Evolutionary conservation across 2,888 invertebrate genomes (phyloP).

Genomic region (Acanthosepion esculentum): DNA sequence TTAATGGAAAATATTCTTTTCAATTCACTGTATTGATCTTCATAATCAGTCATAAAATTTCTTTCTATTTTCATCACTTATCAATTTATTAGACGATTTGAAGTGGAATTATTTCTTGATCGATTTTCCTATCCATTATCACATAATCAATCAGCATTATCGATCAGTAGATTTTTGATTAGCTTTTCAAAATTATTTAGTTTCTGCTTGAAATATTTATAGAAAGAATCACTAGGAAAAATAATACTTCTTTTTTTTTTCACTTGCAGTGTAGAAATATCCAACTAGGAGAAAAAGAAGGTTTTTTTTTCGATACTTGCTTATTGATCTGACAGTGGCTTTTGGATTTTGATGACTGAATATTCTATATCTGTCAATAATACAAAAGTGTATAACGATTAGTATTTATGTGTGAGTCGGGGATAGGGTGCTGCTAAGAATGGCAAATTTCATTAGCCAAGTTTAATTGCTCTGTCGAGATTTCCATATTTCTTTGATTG

Average conservation of each 20-base stretch:
- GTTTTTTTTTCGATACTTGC: not conserved
- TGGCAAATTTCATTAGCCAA: not conserved
- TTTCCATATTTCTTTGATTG: not conserved
- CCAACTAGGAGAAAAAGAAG: not conserved
- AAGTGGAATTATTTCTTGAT: not conserved
- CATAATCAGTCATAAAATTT: not conserved
- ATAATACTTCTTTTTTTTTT: not conserved
- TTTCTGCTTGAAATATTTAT: constrained; percentile 15
- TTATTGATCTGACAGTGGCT: not conserved
- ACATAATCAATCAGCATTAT: not conserved
- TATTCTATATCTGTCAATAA: not conserved
- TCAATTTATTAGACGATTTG: not conserved
- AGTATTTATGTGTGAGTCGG: too few species aligned
- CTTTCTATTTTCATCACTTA: not conserved
- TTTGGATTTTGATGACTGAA: not conserved
- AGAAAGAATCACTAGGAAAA: not conserved
- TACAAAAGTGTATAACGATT: not conserved
- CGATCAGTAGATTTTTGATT: not conserved
- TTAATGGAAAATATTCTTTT: not conserved
- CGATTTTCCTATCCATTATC: too few species aligned
- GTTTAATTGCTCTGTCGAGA: not conserved
- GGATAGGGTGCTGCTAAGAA: not conserved
- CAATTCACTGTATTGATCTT: not conserved
- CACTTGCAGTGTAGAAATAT: not conserved
- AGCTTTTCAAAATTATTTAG: not conserved